Percentiles rank a stretch among this genome's conserved stretches.
Conservation (phyloP, 2,113 vertebrate species). For the Theropithecus gelada region DNA sequence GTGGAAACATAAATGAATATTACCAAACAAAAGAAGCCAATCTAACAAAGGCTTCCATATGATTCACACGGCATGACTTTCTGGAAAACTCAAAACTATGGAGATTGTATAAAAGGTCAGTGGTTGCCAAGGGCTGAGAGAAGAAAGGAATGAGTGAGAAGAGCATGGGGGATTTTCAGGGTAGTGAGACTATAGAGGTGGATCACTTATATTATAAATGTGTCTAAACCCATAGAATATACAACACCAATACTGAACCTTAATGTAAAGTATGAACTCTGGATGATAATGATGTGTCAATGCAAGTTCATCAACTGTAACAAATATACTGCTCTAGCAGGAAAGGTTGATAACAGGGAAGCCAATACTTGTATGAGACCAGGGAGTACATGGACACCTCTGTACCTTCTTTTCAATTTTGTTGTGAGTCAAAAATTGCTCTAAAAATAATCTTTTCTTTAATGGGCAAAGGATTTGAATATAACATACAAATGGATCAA, state of each 20-base stretch:
- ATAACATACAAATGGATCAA: background rate
- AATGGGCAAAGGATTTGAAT: background rate
- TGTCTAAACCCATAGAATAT: background rate
- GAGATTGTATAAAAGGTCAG: background rate
- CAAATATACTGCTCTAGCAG: background rate
- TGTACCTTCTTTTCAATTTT: background rate
- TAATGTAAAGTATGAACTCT: background rate
- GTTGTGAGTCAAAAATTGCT: background rate
- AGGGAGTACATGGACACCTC: background rate
- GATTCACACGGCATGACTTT: background rate
- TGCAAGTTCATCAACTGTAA: background rate
- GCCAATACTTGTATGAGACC: background rate
- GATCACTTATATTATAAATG: background rate
- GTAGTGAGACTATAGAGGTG: background rate
- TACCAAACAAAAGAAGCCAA: background rate
- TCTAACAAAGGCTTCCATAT: background rate
- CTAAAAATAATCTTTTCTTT: background rate
- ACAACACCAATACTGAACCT: background rate
- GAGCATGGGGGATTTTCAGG: background rate
- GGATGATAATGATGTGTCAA: background rate
- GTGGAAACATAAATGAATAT: background rate
- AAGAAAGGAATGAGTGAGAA: background rate
- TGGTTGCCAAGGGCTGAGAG: background rate
- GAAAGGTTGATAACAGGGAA: background rate
- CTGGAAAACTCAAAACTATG: background rate